These are phyloP conservation scores for Penelope pileata DNA, from an alignment of 2,113 vertebrate species.

Conservation along the genomic window DNA sequence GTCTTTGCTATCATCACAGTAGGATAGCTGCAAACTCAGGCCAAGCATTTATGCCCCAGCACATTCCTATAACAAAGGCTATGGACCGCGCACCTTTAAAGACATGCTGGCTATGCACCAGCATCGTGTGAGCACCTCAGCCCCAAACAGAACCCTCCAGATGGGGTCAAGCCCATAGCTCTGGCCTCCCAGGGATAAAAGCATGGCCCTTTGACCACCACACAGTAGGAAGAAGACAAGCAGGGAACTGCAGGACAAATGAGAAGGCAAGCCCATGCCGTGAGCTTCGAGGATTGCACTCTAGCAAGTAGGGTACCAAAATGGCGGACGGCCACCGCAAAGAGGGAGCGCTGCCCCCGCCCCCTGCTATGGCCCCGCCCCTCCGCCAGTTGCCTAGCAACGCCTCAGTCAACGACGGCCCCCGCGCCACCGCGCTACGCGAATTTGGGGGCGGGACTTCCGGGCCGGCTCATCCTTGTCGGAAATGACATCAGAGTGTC, in stretches of 20 bases:
- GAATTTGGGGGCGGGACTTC: conserved; percentile 29
- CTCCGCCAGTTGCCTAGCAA: background rate
- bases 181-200: background rate
- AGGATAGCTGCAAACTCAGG: fast-evolving
- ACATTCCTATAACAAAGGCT: background rate
- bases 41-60: too few relatives aligned
- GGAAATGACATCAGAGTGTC: conserved; percentile 91
- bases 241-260: fast-evolving
- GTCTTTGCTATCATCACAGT: fast-evolving
- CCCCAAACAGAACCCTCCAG: background rate
- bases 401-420: fast-evolving
- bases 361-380: background rate
- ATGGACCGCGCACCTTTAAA: background rate
- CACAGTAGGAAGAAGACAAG: fast-evolving
- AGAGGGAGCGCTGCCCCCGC: fast-evolving
- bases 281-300: fast-evolving
- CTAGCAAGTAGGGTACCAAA: fast-evolving
- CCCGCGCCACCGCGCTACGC: fast-evolving
- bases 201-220: fast-evolving
- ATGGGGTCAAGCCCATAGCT: fast-evolving
- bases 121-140: fast-evolving
- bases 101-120: background rate
- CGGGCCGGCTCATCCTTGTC: conserved; percentile 25
- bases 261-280: fast-evolving
- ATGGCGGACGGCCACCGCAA: fast-evolving